Percentiles rank a stretch among this genome's conserved stretches.
phyloP scores from a whole-genome alignment of 1,140 invertebrate species.

The Drosophila setifemur region DNA sequence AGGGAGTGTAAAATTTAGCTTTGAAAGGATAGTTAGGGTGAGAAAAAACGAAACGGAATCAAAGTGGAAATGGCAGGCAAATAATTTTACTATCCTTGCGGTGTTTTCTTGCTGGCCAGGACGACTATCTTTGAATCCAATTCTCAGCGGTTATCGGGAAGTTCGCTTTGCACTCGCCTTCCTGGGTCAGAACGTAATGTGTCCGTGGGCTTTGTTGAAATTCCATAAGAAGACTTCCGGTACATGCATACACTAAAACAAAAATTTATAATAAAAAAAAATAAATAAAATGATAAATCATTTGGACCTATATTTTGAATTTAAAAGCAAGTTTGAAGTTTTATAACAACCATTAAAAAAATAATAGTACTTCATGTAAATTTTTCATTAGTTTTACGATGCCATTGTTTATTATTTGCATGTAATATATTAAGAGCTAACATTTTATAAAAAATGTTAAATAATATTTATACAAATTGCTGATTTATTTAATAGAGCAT shows the following conservation, averaged over 20 bases:
- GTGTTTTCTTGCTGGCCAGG: conserved; percentile 26
- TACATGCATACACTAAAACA: background rate
- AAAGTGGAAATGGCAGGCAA: conserved; percentile 28
- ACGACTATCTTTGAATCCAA: conserved; percentile 15
- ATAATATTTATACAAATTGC: too few species aligned
- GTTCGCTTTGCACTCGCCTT: conserved; percentile 29
- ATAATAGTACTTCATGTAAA: too few species aligned
- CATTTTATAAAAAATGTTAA: too few species aligned
- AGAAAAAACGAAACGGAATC: conserved; percentile 10
- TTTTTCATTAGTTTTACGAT: too few species aligned
- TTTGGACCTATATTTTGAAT: too few species aligned
- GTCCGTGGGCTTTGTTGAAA: conserved; percentile 46
- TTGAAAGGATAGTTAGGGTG: background rate
- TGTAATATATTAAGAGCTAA: too few species aligned
- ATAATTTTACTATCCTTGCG: conserved; percentile 58
- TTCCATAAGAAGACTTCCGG: conserved; percentile 48
- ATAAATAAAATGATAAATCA: too few species aligned
- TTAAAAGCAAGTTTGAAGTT: too few species aligned
- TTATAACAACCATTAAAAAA: too few species aligned
- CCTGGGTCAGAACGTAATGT: conserved; percentile 21
- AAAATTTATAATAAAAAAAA: too few species aligned
- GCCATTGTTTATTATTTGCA: too few species aligned
- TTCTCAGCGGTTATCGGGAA: conserved; percentile 18
- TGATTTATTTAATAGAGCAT: too few species aligned
- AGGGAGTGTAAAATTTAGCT: background rate